These are phyloP conservation scores for Icerya purchasi DNA, from an alignment of 2,888 invertebrate species.

Conservation along the genomic window DNA sequence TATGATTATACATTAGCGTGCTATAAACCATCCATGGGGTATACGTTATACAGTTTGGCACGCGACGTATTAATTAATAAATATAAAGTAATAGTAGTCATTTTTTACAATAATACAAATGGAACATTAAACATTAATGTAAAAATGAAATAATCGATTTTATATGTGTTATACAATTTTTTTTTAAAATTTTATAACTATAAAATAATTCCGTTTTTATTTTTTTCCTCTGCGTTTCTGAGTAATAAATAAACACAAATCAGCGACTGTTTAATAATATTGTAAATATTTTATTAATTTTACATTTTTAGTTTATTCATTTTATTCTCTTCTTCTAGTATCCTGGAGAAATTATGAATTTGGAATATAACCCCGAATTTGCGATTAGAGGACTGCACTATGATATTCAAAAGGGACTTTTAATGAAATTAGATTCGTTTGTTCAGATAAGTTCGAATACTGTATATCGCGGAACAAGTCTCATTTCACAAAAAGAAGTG, in stretches of 20 bases:
- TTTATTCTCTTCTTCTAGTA: constrained; percentile 17
- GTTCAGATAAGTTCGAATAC: constrained; percentile 89
- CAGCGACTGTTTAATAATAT: no score
- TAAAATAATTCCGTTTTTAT: no score
- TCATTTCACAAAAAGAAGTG: constrained; percentile 65
- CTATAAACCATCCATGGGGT: constrained; percentile 74
- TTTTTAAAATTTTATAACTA: no score
- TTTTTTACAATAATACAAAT: no score
- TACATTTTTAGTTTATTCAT: no score
- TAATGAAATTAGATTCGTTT: constrained; percentile 87
- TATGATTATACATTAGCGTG: constrained; percentile 95
- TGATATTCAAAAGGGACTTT: constrained; percentile 81
- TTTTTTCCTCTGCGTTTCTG: no score
- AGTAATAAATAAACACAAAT: no score
- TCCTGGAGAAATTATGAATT: constrained; percentile 31
- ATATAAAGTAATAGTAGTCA: constrained; percentile 67
- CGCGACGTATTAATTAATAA: constrained; percentile 65
- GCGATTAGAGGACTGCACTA: constrained; percentile 94
- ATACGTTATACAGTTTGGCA: constrained; percentile 74
- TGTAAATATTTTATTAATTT: no score
- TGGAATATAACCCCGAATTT: constrained; percentile 80
- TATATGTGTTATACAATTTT: no score
- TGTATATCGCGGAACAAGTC: constrained; percentile 67
- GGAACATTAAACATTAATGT: no score
- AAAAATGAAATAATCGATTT: no score